Conservation (phyloP, 2,888 invertebrate species). For the Sarcophaga rosellei region DNA sequence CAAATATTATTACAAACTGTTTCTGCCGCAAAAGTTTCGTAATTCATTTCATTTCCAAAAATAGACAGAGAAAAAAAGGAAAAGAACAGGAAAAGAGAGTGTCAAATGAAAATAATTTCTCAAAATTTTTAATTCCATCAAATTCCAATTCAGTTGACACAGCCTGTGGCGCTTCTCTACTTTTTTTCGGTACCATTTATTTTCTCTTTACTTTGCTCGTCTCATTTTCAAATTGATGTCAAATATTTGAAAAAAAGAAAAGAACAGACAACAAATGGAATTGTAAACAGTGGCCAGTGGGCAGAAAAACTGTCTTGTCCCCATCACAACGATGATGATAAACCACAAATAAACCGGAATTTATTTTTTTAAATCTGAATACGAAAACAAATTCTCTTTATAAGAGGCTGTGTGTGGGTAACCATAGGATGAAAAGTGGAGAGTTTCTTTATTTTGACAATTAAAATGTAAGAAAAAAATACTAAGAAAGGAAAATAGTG, state of each 20-base stretch:
- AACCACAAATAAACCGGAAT: background rate
- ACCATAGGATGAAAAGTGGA: background rate
- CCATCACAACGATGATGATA: background rate
- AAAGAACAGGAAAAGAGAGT: conserved; percentile 7
- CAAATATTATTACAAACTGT: too few species aligned
- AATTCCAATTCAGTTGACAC: conserved; percentile 35
- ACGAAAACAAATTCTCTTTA: background rate
- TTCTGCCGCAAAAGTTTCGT: too few species aligned
- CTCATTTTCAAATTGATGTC: background rate
- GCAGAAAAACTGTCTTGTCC: background rate
- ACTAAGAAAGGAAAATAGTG: too few species aligned
- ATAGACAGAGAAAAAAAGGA: background rate
- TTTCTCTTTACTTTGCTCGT: background rate
- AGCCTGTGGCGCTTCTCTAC: conserved; percentile 8
- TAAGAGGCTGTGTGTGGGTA: background rate
- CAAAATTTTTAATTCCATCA: conserved; percentile 37
- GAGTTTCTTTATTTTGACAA: too few species aligned
- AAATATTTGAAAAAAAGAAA: background rate
- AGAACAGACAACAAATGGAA: background rate
- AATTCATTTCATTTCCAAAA: too few species aligned
- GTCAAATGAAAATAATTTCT: conserved; percentile 45
- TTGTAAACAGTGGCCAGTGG: background rate
- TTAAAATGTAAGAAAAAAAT: too few species aligned
- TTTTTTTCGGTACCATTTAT: background rate
- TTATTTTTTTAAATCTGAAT: background rate